These are phyloP conservation scores for Enteromius paludinosus DNA, from an alignment of 2,797 vertebrate genomes.

Conservation along the genomic window DNA sequence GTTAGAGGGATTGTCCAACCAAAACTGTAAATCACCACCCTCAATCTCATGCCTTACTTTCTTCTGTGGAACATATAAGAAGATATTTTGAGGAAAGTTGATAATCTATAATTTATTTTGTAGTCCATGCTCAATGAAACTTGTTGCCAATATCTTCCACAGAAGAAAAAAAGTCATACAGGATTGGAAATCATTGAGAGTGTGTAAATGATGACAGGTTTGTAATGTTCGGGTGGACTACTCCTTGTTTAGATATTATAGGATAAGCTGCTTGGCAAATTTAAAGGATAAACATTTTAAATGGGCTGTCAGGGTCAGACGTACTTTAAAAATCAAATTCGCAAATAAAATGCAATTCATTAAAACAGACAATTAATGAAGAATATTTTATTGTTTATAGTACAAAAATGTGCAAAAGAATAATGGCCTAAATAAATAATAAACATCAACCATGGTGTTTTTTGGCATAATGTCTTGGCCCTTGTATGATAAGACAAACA, in stretches of 20 bases:
- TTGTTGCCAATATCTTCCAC: not conserved
- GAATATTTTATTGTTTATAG: conserved; percentile 4
- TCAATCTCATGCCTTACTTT: not conserved
- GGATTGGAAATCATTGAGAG: not conserved
- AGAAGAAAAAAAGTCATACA: not conserved
- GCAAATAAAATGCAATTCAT: not conserved
- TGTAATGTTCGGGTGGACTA: not conserved
- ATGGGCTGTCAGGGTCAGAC: not conserved
- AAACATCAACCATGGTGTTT: not conserved
- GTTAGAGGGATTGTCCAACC: not conserved
- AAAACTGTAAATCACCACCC: not conserved
- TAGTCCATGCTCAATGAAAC: not conserved
- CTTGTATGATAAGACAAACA: not conserved
- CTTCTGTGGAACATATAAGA: not conserved
- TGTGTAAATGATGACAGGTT: not conserved
- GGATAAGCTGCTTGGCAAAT: not conserved
- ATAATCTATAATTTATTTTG: not conserved
- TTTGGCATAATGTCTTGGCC: conserved; percentile 11
- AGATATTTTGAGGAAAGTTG: not conserved
- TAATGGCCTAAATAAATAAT: conserved; percentile 5
- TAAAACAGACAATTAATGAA: conserved; percentile 14
- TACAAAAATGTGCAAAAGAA: conserved; percentile 28
- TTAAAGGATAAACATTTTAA: conserved; percentile 10
- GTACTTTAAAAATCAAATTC: not conserved
- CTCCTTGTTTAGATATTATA: not conserved